Evolutionary conservation across 2,113 vertebrate genomes (phyloP).

Genomic region (Stegastes partitus): DNA sequence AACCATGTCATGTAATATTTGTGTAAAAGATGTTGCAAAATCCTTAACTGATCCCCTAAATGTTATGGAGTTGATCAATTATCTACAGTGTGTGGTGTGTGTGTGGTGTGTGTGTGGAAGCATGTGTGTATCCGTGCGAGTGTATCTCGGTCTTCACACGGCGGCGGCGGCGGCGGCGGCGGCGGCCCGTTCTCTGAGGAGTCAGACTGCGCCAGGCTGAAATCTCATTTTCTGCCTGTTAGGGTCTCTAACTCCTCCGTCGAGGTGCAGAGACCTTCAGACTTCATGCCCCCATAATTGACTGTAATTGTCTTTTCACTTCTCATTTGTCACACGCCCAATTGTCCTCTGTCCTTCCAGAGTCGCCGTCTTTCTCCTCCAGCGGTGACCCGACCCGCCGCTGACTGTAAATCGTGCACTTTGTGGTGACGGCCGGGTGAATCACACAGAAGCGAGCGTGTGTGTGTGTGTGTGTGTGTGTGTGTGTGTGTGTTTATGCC

Average conservation of each 20-base stretch:
- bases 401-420: too few species aligned
- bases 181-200: conserved; percentile 34
- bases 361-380: conserved; percentile 68
- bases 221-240: conserved; percentile 99
- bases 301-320: conserved; percentile 96
- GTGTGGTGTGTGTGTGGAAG: conserved; percentile 1
- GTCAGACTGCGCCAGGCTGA: conserved; percentile 90
- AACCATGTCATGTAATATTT: conserved; percentile 67
- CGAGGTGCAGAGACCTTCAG: conserved; percentile 85
- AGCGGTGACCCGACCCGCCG: conserved; percentile 32
- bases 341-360: conserved; percentile 84
- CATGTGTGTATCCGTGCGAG: not conserved
- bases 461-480: conserved; percentile 26
- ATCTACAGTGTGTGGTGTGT: conserved; percentile 39
- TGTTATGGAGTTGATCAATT: conserved; percentile 68
- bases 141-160: conserved; percentile 24
- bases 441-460: not conserved
- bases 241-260: conserved; percentile 75
- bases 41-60: conserved; percentile 62
- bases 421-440: too few species aligned
- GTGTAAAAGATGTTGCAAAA: conserved; percentile 59
- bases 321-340: conserved; percentile 92
- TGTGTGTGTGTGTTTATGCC: conserved; percentile 14
- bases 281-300: conserved; percentile 93
- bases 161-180: too few species aligned